Evolutionary conservation across 2,888 invertebrate genomes (phyloP).

Genomic region (Dryococelus australis): DNA sequence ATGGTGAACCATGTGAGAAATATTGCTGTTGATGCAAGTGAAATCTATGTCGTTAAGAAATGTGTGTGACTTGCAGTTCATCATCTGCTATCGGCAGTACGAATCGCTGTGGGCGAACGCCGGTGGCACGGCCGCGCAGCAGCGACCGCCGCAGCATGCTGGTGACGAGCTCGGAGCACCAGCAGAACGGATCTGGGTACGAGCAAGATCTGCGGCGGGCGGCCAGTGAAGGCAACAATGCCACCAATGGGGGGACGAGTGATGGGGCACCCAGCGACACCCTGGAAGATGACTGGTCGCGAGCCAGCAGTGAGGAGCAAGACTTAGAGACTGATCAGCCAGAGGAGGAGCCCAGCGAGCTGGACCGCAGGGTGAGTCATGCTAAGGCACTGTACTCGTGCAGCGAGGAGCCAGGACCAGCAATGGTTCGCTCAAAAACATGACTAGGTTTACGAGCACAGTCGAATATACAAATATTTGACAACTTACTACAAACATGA

Average conservation of each 20-base stretch:
- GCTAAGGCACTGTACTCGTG: too few relatives aligned
- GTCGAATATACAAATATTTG: too few relatives aligned
- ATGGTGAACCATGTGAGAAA: too few relatives aligned
- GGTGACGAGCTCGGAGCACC: constrained; percentile 34
- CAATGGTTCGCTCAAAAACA: too few relatives aligned
- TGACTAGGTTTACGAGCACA: too few relatives aligned
- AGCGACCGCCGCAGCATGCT: constrained; percentile 54
- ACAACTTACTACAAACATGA: too few relatives aligned
- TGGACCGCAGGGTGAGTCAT: constrained; percentile 67
- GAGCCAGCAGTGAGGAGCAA: constrained; percentile 73
- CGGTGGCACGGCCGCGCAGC: constrained; percentile 49
- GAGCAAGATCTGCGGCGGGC: constrained; percentile 41
- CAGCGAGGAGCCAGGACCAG: too few relatives aligned
- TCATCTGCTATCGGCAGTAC: constrained; percentile 55
- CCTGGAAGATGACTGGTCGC: constrained; percentile 76
- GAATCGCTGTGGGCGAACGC: constrained; percentile 50
- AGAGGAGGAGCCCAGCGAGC: constrained; percentile 66
- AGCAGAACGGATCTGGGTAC: constrained; percentile 28
- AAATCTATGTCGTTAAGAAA: too few relatives aligned
- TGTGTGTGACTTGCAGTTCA: constrained; percentile 50
- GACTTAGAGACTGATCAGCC: constrained; percentile 65
- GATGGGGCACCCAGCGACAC: constrained; percentile 68
- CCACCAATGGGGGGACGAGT: constrained; percentile 56
- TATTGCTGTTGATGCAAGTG: too few relatives aligned
- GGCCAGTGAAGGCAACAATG: constrained; percentile 42